Evolutionary conservation across 2,888 invertebrate species (phyloP).

Genomic region (Maniola hyperantus): DNA sequence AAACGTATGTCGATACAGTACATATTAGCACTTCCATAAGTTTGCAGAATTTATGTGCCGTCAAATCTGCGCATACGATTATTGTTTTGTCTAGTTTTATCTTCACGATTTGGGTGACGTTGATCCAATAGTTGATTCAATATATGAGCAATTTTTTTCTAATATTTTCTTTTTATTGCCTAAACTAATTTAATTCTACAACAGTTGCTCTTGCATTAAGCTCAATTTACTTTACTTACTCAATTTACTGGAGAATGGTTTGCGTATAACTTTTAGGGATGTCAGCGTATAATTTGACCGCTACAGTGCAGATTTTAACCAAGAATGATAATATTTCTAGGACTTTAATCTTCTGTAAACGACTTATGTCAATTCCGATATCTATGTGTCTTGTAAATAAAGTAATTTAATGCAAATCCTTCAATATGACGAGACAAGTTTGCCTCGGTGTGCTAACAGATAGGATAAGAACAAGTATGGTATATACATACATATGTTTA

Average conservation of each 20-base stretch:
- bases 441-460: neutral
- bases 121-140: neutral
- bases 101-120: neutral
- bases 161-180: too few species aligned
- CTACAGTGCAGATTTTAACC: too few species aligned
- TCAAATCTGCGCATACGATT: conserved; percentile 10
- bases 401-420: conserved; percentile 25
- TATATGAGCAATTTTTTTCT: too few species aligned
- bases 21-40: conserved; percentile 22
- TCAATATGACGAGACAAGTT: conserved; percentile 20
- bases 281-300: too few species aligned
- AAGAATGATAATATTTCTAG: too few species aligned
- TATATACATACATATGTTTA: too few species aligned
- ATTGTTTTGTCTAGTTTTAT: neutral
- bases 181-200: too few species aligned
- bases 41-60: conserved; percentile 12
- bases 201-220: too few species aligned
- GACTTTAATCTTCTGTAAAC: conserved; percentile 11
- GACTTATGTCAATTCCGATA: conserved; percentile 15
- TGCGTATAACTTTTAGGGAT: too few species aligned
- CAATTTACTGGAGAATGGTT: too few species aligned
- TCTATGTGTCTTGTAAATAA: conserved; percentile 9
- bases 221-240: too few species aligned
- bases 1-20: conserved; percentile 26
- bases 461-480: conserved; percentile 4